These are phyloP conservation scores for Cerceris ruficornis DNA, from an alignment of 2,888 invertebrate species.

Conservation along the genomic window DNA sequence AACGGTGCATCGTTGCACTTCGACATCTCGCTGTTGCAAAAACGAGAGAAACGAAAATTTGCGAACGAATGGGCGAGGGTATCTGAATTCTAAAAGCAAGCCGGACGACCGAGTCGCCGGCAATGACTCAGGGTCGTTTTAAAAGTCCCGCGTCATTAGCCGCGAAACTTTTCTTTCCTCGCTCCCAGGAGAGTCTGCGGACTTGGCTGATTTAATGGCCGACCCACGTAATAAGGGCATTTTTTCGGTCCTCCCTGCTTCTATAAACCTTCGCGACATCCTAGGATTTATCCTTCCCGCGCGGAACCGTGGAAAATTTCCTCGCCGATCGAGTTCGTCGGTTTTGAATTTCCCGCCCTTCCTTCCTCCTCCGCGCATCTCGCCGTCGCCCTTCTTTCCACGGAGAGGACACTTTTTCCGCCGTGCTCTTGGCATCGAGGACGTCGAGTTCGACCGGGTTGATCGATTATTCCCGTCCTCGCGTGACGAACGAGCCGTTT, in stretches of 20 bases:
- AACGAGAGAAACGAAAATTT: too few relatives aligned
- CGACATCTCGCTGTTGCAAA: too few relatives aligned
- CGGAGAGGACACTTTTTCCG: neutral
- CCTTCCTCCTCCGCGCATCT: too few relatives aligned
- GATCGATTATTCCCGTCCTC: conserved; percentile 38
- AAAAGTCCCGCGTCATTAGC: conserved; percentile 65
- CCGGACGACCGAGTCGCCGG: too few relatives aligned
- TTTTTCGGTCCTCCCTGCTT: conserved; percentile 9
- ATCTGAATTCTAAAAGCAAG: too few relatives aligned
- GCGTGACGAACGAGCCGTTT: conserved; percentile 29
- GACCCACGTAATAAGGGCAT: conserved; percentile 48
- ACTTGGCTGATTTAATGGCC: conserved; percentile 64
- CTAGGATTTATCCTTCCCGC: too few relatives aligned
- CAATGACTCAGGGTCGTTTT: conserved; percentile 49
- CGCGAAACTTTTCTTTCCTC: conserved; percentile 55
- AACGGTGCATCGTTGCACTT: too few relatives aligned
- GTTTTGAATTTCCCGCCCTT: too few relatives aligned
- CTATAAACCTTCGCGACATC: too few relatives aligned
- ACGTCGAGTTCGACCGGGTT: conserved; percentile 23
- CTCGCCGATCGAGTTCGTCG: neutral
- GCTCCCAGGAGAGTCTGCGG: conserved; percentile 44
- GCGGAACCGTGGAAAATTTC: neutral
- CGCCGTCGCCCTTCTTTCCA: neutral
- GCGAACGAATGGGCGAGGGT: too few relatives aligned
- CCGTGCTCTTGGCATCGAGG: neutral